Conservation (phyloP, 2,888 invertebrate species). For the Epinotia ramella region DNA sequence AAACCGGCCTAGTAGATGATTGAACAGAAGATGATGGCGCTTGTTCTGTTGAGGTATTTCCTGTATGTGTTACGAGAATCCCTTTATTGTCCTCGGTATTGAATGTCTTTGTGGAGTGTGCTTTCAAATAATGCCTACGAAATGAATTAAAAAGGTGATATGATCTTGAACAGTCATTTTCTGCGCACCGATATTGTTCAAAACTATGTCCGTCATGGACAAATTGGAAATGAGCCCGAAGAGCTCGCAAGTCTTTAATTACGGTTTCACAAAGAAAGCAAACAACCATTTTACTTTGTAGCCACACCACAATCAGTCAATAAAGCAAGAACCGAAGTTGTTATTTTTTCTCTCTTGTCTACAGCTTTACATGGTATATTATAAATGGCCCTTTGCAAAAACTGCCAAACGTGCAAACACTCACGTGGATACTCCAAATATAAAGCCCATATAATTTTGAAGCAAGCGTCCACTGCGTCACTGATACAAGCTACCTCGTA, state of each 20-base stretch:
- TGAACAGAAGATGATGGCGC: background rate
- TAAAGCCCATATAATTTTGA: constrained; percentile 4
- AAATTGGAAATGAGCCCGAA: no score
- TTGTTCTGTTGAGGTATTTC: no score
- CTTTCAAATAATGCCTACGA: no score
- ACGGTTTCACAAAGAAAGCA: background rate
- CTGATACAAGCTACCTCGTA: background rate
- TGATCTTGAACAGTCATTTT: no score
- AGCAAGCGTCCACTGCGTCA: background rate
- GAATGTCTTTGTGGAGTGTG: no score
- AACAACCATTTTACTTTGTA: background rate
- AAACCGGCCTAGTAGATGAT: background rate
- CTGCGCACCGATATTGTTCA: no score
- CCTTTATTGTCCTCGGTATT: no score
- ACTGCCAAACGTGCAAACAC: background rate
- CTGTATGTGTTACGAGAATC: background rate
- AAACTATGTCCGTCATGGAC: no score
- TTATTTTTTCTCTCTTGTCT: background rate
- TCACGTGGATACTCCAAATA: background rate
- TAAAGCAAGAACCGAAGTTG: background rate
- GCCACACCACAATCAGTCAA: background rate
- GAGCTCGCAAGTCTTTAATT: no score
- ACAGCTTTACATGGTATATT: background rate
- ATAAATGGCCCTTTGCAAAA: background rate
- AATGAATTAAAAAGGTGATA: no score